phyloP scores from a whole-genome alignment of 2,888 invertebrate genomes.

The Drosophila kanekoi region DNA sequence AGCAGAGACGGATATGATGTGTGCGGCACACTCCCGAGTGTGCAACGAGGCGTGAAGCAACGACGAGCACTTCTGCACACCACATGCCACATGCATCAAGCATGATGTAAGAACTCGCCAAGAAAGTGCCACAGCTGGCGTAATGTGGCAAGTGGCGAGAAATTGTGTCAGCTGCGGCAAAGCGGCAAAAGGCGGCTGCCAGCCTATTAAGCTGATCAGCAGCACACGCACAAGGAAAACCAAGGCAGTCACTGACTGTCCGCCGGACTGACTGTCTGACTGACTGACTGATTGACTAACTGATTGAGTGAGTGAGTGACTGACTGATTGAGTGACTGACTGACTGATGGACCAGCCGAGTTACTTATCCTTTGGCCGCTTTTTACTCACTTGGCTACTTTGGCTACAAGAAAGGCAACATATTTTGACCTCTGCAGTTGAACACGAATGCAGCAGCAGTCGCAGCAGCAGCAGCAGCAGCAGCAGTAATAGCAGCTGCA shows the following conservation, averaged over 20 bases:
- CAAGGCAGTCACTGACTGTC: not conserved
- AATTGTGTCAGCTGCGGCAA: constrained; percentile 71
- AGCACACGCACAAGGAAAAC: constrained; percentile 52
- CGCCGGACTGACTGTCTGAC: constrained; percentile 20
- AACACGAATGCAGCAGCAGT: constrained; percentile 28
- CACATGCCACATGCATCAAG: constrained; percentile 34
- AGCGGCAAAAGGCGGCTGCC: constrained; percentile 31
- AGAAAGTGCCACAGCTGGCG: constrained; percentile 36
- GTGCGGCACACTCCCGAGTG: constrained; percentile 62
- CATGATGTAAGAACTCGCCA: constrained; percentile 58
- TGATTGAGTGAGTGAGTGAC: constrained; percentile 24
- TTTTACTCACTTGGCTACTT: constrained; percentile 23
- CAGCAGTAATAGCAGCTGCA: not conserved
- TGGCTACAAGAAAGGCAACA: constrained; percentile 12
- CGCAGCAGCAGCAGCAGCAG: not conserved
- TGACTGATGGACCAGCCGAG: constrained; percentile 38
- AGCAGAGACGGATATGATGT: constrained; percentile 57
- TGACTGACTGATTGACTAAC: constrained; percentile 43
- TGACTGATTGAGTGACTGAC: constrained; percentile 14
- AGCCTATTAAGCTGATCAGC: constrained; percentile 64
- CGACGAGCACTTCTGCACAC: constrained; percentile 27
- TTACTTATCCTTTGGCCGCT: constrained; percentile 34
- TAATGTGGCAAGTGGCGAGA: constrained; percentile 40
- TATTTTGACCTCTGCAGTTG: constrained; percentile 35
- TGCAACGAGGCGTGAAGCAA: constrained; percentile 65